A percentile compares a stretch with the other conserved stretches of the same genome.
Evolutionary conservation across 2,888 invertebrate genomes (phyloP).

Genomic region (Drosophila parthenogenetica): DNA sequence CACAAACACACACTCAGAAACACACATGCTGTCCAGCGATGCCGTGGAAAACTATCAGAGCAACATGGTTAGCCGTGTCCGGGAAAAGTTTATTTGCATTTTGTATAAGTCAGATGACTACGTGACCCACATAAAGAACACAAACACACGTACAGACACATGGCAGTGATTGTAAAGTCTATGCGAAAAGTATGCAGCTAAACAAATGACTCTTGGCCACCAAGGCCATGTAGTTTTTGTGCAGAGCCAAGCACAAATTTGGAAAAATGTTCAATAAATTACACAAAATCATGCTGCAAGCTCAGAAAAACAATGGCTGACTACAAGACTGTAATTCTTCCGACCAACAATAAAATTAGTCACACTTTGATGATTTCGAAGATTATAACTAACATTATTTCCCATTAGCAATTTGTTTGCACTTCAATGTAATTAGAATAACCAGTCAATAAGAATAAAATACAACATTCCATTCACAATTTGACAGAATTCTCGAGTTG

Average conservation of each 20-base stretch:
- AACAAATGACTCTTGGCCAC: constrained; percentile 1
- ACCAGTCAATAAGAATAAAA: no score
- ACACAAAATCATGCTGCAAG: constrained; percentile 65
- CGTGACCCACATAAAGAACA: constrained; percentile 66
- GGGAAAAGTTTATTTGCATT: constrained; percentile 67
- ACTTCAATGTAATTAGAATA: no score
- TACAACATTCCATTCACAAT: constrained; percentile 18
- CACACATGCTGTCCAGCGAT: constrained; percentile 44
- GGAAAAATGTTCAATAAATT: constrained; percentile 68
- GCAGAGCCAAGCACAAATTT: constrained; percentile 66
- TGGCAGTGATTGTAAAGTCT: not conserved
- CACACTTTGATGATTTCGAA: no score
- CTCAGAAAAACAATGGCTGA: constrained; percentile 51
- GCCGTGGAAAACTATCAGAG: constrained; percentile 16
- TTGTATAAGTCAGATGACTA: constrained; percentile 65
- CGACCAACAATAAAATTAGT: no score
- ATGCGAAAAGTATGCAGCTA: not conserved
- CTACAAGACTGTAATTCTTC: not conserved
- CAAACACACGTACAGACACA: not conserved
- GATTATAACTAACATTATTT: no score
- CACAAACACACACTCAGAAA: no score
- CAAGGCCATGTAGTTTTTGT: constrained; percentile 33
- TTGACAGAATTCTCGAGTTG: constrained; percentile 42
- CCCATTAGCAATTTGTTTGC: no score
- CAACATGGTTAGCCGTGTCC: constrained; percentile 20